Evolutionary conservation across 2,888 invertebrate genomes (phyloP), one percentile per base, ranked within the genome.

Genomic region (Hemaris fuciformis): DNA sequence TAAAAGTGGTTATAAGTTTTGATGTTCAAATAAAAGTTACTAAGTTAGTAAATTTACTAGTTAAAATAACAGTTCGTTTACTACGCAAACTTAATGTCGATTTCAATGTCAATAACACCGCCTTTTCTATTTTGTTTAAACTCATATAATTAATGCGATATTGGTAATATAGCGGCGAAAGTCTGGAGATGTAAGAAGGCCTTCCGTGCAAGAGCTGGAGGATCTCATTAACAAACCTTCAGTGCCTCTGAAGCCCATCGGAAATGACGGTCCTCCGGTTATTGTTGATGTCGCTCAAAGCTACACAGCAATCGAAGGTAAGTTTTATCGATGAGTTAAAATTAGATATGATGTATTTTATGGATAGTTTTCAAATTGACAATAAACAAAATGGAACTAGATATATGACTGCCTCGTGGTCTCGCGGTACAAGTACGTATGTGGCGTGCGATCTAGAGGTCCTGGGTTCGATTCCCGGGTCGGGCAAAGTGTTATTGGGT

Each of bases 231-330:
- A 98, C 85, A 97, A 97, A 85, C 96, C 97, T 48, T 98, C 97
- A 59, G 97, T 98, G 61, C 98, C 99, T 57, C 93, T 99, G 70
- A 95, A 95, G 83, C 94, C 97, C 68, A 86, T 95, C 61, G 98
- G 98, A 68, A 94, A 95, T 80, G 95, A 95, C 69, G 98, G 97
- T 65, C 97, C 98, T 70, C 98, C 99, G 43, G 94, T 95, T 71
- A 98, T 99, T 85, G 96, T 98, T 71, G 98, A 98, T 87, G 96
- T 97, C 48, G 97, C 98, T 87, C 98, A 98, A 84, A 99, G 97
- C 82, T 98, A 99, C 90, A 97, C 98, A 53, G 98, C 98, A 64
- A 96, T 98, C 88, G 99, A 99, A 96, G 99, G 99, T 98, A 85
- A 73, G 69, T 65, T 45, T 27, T n/a, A 6, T n/a, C 8, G 5